Base-by-base conservation (phyloP, 1,140 invertebrate genomes). In the Drosophila albomicans region DNA sequence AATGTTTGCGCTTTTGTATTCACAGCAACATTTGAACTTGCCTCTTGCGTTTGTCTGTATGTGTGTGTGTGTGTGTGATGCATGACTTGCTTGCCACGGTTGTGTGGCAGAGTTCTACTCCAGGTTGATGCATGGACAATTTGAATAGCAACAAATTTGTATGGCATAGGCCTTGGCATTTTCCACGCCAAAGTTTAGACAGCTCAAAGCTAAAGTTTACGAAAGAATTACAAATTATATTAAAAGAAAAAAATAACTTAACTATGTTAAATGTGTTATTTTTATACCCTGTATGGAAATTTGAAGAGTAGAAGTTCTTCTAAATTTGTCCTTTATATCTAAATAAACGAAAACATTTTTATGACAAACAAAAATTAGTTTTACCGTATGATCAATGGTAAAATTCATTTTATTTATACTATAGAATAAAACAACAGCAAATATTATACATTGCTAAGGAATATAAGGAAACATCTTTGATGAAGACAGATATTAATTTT, bases 1-100 rank as follows among this genome's bases (percentile, higher is more conserved):
- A 88, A 78, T 70, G 69, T 74, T 87, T 88, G 59, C 65, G 65
- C 77, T 66, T 85, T 88, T 85, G 81, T 85, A 69, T 61, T 62
- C 71, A 35, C 56, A 46, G 35, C 71, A 68, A 68, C 65, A 68
- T 61, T 67, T 69, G 20, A 61, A 48, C 48, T 41, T 48, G 25
- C 15, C 20, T 38, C 13, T 3, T 49, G 11, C n/a, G n/a, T 25
- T 15, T 49, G 32, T 51, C 30, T 20, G 45, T 62, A 38, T 51
- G 45, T 20, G 45, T 62, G 48, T 43, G 16, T 15, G 48, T 69
- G 25, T 52, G 58, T 58, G 35, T 35, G 62, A 43, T 49, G 30
- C 48, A 35, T 45, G 49, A 20, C 16, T 41, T 45, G 10, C 20
- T 25, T 28, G 28, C 41, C 10, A 58, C 30, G 8, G 38, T 15